These are phyloP conservation scores for Drosophila busckii DNA, from an alignment of 1,140 invertebrate genomes.

Conservation along the genomic window DNA sequence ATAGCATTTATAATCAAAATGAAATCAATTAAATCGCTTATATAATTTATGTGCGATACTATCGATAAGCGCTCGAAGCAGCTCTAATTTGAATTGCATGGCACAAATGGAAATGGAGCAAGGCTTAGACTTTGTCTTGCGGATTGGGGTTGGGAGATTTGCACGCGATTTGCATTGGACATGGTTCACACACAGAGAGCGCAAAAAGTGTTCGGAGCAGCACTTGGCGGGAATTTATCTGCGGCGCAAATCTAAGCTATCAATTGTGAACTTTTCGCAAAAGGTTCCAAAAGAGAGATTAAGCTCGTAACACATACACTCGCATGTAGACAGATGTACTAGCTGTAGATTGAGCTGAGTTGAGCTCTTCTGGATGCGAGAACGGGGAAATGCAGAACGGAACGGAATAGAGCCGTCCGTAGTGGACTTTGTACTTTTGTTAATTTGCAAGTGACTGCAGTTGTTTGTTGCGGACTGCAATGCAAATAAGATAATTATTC, in stretches of 20 bases:
- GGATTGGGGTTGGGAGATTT: constrained; percentile 14
- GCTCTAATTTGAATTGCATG: background rate
- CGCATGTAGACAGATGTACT: constrained; percentile 12
- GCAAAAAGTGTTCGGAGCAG: background rate
- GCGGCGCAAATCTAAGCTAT: constrained; percentile 62
- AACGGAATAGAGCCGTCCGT: background rate
- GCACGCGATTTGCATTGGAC: constrained; percentile 66
- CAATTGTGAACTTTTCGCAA: constrained; percentile 68
- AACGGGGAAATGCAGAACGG: too few species aligned
- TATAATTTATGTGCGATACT: too few species aligned
- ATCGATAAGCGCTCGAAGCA: too few species aligned
- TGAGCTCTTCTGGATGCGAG: too few species aligned
- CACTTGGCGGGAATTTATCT: constrained; percentile 49
- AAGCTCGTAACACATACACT: constrained; percentile 52
- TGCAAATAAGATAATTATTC: constrained; percentile 79
- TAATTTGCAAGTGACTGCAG: constrained; percentile 64
- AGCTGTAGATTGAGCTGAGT: constrained; percentile 21
- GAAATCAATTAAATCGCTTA: too few species aligned
- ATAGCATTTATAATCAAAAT: too few species aligned
- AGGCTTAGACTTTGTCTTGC: too few species aligned
- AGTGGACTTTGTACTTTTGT: constrained; percentile 48
- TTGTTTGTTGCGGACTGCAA: constrained; percentile 55
- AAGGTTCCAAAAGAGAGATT: constrained; percentile 50
- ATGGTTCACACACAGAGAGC: constrained; percentile 51
- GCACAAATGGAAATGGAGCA: constrained; percentile 41